Base-by-base conservation (phyloP, 1,140 invertebrate genomes). In the Caenorhabditis latens region DNA sequence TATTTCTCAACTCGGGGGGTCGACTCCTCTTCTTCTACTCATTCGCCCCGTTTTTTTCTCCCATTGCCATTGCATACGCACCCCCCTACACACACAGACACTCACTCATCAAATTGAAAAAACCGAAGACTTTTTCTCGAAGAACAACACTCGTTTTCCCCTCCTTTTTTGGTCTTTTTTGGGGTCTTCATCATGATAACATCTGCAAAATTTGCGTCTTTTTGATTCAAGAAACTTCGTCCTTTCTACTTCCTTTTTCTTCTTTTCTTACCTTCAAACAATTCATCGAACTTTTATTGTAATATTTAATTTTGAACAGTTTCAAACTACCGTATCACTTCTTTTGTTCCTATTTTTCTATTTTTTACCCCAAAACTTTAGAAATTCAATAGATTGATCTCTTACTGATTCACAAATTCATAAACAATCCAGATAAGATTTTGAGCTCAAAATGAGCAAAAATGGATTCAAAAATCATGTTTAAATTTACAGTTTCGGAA, bases 101-200 rank as follows among this genome's bases (percentile, higher is more conserved):
- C 71, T 46, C 71, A 46, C 71, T 46, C 71, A 79, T 79, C 71
- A 79, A 53, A 79, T 79, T 79, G 71, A 48, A 79, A 79, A 79
- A 79, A 79, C 71, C 11, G 21, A 79, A 53, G 46, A 53, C 16
- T 40, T 24, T 71, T 43, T 71, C 24, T 71, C 19, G 40, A 43
- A 71, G 65, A 71, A 71, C 40, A 71, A 71, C 40, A 63, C 21
- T 32, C 7, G 7, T 63, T 63, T 40, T 24, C 32, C 61, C 32
- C 21, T 4, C 14, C 21, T 24, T 50, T 79, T 79, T 79, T 79
- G 46, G 71, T 50, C 19, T 13, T 8, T 19, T 40, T 43, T 71
- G 61, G 46, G 6, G 61, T 8, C 16, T 14, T 65, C 14, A 19
- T 71, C 13, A 43, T 46, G 65, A 71, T 71, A 71, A 71, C 65